Base-by-base conservation (phyloP, 2,113 vertebrate genomes). In the Cardinalis cardinalis region DNA sequence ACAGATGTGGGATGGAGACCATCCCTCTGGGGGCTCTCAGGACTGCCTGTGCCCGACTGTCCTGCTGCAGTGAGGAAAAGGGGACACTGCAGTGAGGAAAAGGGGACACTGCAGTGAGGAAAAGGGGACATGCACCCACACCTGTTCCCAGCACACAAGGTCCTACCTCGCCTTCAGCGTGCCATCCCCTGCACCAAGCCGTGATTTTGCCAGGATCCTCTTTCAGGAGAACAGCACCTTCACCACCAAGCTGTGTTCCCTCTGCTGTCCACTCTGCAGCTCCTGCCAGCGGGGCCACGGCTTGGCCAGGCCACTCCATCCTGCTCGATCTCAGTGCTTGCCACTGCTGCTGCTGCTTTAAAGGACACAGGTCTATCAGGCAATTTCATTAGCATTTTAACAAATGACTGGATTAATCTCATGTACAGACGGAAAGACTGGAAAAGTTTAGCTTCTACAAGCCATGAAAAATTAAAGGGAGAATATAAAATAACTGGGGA, bases 241-340 rank as follows among this genome's bases (percentile, higher is more conserved):
- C 48, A 7, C 0, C 2, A 53, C n/a, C 56, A n/a, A 0, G 0
- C 40, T 31, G 12, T 29, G 12, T 29, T 83, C 73, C 61, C 38
- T 32, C 32, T 19, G 4, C 55, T 0, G 0, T 11, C 31, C 1
- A 0, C n/a, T 38, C 49, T 3, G 3, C 44, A 36, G 32, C 49
- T 25, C 73, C n/a, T 0, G 2, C 0, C 1, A 9, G 41, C 0
- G 0, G 24, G 48, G 40, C 48, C 61, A 2, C 0, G 0, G 46
- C 19, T 26, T 2, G 9, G 40, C 31, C 43, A 6, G 34, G 9
- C 43, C 8, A 0, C 66, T 75, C 83, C 31, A 3, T 13, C 48
- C 24, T 21, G 32, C 77, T 65, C 1, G 1, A 20, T 8, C 56
- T n/a, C 18, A 25, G 13, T 18, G 2, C 63, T 65, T 32, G 31